Evolutionary conservation across 2,888 invertebrate species (phyloP), one percentile per base, ranked within the genome.

Genomic region (Mayetiola destructor): DNA sequence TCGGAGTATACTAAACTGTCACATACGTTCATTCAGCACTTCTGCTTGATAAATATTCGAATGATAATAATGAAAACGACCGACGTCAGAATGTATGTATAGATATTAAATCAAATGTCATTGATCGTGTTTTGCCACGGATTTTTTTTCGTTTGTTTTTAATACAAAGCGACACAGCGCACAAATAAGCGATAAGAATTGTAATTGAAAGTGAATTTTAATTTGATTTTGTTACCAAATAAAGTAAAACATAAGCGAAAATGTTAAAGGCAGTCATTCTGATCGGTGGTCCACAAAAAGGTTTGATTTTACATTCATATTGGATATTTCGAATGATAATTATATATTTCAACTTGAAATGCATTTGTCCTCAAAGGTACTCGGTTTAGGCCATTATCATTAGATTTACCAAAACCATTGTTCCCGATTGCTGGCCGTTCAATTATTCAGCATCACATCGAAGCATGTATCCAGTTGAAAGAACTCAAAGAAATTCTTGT

Each of bases 361-460:
- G 12, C 12, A 32, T 32, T 32, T 32, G 12, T 9, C 12, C 8
- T 32, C 32, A 32, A n/a, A 95, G 97, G 97, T 1, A 99, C 97
- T 9, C 79, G 97, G 57, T 99, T 99, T 72, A 84, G 99, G 0
- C 99, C 99, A 0, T 75, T 99, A 3, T 96, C 96, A 0, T 74
- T 99, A 59, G 96, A 97, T 68, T 84, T 89, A n/a, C 96, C 99
- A 0, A 99, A 99, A 71, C 97, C 97, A 0, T 71, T 99, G 16
- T 99, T 99, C 71, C 96, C 96, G 0, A 87, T 99, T 14, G 99
- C 95, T 56, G 99, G 99, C 0, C 75, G 91, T 39, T 96, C 97
- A 0, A 79, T 97, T 60, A 90, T 99, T 59, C 94, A 97, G 68
- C 97, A 99, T 69, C 94, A 96, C 67, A 93, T 99, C 56, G 93